Percentiles rank a stretch among this genome's conserved stretches.
Evolutionary conservation across 1,140 invertebrate genomes (phyloP).

Genomic region (Patella vulgata): DNA sequence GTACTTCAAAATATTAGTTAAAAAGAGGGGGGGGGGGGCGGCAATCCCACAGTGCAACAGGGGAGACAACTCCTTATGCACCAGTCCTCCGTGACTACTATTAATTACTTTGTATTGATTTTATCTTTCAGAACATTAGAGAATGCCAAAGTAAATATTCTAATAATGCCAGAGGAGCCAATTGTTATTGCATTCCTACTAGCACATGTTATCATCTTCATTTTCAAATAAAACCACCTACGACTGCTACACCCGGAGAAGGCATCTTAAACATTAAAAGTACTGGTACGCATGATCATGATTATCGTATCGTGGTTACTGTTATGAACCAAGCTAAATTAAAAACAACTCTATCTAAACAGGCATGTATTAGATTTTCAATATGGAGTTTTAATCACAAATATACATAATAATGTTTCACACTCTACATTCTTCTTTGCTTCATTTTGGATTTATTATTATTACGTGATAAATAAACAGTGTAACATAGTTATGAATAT

Average conservation of each 20-base stretch:
- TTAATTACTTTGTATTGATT: not conserved
- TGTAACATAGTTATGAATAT: no score
- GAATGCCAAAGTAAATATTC: slow-evolving; percentile 28
- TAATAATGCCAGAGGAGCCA: slow-evolving; percentile 20
- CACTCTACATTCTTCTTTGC: no score
- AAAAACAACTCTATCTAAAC: slow-evolving; percentile 21
- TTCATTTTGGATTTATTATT: no score
- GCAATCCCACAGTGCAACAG: no score
- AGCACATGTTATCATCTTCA: slow-evolving; percentile 33
- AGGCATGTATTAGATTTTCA: no score
- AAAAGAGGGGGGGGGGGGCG: no score
- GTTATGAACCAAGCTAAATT: slow-evolving; percentile 39
- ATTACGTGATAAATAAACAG: no score
- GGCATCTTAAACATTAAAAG: slow-evolving; percentile 28
- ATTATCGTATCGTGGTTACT: slow-evolving; percentile 39
- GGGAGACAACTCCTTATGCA: no score
- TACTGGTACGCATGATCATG: slow-evolving; percentile 38
- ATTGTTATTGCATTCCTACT: slow-evolving; percentile 37
- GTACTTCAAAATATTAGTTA: not conserved
- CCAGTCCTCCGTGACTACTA: no score
- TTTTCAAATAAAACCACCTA: slow-evolving; percentile 34
- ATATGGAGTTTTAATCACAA: no score
- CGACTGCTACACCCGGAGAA: slow-evolving; percentile 10
- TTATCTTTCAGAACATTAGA: slow-evolving; percentile 18
- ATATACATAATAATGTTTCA: no score